A percentile compares a stretch with the other conserved stretches of the same genome.
phyloP scores from a whole-genome alignment of 2,113 vertebrate genomes.

The Micromys minutus region DNA sequence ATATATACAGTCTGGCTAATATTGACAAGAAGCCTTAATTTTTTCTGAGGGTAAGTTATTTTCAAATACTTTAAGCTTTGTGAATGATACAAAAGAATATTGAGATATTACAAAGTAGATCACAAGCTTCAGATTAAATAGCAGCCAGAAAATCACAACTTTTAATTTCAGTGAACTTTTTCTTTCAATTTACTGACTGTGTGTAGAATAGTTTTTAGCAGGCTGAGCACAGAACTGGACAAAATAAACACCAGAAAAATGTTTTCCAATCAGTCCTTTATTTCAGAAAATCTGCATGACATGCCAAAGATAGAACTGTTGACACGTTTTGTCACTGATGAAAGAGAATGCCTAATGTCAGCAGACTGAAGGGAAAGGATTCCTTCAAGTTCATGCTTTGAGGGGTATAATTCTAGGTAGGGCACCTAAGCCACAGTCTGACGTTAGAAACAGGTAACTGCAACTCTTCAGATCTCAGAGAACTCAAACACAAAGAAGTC shows the following conservation, averaged over 20 bases:
- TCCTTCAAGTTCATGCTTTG: not conserved
- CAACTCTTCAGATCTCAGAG: not conserved
- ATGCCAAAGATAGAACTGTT: not conserved
- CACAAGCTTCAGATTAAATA: constrained; percentile 5
- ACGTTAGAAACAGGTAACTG: not conserved
- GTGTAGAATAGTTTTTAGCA: not conserved
- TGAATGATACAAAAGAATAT: not conserved
- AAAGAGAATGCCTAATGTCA: not conserved
- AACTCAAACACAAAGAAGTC: not conserved
- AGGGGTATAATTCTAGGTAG: not conserved
- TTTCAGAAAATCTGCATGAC: not conserved
- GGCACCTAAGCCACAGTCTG: not conserved
- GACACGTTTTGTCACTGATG: not conserved
- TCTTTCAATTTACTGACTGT: not conserved
- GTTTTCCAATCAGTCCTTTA: not conserved
- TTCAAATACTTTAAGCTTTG: constrained; percentile 28
- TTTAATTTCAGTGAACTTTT: constrained; percentile 20
- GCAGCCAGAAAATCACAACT: constrained; percentile 41
- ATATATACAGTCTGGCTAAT: not conserved
- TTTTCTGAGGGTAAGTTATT: constrained; percentile 12
- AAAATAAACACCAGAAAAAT: not conserved
- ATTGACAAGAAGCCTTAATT: not conserved
- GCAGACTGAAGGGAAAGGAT: not conserved
- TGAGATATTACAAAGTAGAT: constrained; percentile 13
- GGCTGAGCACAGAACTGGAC: not conserved